Evolutionary conservation across 2,113 vertebrate genomes (phyloP), one percentile per base, ranked within the genome.

Genomic region (Hypanus sabinus): DNA sequence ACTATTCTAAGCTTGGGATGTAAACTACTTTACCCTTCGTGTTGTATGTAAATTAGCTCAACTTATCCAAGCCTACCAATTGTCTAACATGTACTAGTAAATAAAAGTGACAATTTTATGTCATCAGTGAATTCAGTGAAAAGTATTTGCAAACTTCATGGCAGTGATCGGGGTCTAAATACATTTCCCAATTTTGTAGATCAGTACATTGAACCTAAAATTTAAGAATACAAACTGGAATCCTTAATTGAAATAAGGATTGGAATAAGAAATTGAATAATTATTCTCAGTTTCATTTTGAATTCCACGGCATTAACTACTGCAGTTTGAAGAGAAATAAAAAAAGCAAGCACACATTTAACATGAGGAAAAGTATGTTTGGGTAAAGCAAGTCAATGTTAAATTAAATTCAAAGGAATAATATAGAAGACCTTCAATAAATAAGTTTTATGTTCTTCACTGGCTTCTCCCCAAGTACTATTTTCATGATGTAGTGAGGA

Each of bases 71-170:
- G 68, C 46, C 46, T 46, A 46, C 46, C 46, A 46, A 46, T 46
- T 46, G 46, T 46, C 46, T 46, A 46, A 3, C 46, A 46, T 46
- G 46, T 46, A 2, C 46, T 22, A 22, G 20, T 24, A 73, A 73
- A 73, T 24, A 73, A 90, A 90, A 90, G n/a, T 90, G 85, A 65
- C 14, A 90, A 20, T 90, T 65, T 65, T 65, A 65, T 90, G 60
- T 33, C 6, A 65, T 90, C 62, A 90, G 65, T 65, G 57, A 90
- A 90, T 90, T 33, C 5, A 88, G 14, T 33, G 62, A 85, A 88
- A 65, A 11, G 30, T 87, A 55, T 27, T 60, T 87, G 27, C 27
- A 55, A 83, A 55, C 57, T 62, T 62, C 11, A 24, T 62, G 5
- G 57, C 11, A 62, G 60, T 60, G 55, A 88, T 18, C n/a, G 11